Conservation (phyloP, 1,140 invertebrate species). For the Thaumatotibia leucotreta region DNA sequence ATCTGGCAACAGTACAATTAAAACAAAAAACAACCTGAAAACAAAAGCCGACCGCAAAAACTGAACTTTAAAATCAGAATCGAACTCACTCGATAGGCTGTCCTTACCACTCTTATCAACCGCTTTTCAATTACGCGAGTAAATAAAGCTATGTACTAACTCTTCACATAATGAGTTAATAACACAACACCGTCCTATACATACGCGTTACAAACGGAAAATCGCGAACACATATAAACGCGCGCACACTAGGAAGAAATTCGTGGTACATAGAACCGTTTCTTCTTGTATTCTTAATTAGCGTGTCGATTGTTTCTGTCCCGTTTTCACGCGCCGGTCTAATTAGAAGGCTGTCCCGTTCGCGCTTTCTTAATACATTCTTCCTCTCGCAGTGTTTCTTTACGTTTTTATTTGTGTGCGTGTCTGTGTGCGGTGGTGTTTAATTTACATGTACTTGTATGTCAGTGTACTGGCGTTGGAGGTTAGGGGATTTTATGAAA, state of each 20-base stretch:
- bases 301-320: constrained; percentile 59
- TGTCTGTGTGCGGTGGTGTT: constrained; percentile 73
- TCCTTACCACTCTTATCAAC: constrained; percentile 58
- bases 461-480: constrained; percentile 53
- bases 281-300: constrained; percentile 77
- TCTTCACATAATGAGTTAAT: constrained; percentile 75
- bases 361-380: constrained; percentile 76
- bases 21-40: neutral
- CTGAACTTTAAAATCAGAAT: constrained; percentile 25
- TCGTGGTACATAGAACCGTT: constrained; percentile 67
- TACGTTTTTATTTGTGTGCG: constrained; percentile 76
- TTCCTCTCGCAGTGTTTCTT: constrained; percentile 75
- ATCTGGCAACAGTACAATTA: too few species aligned
- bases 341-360: constrained; percentile 66
- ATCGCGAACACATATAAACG: constrained; percentile 48
- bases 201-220: constrained; percentile 53
- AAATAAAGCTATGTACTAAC: constrained; percentile 68
- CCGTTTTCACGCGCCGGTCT: constrained; percentile 47
- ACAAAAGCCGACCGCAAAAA: neutral
- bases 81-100: constrained; percentile 32
- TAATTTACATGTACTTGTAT: constrained; percentile 77
- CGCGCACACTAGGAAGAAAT: constrained; percentile 45
- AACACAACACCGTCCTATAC: constrained; percentile 64
- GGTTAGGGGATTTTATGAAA: constrained; percentile 16
- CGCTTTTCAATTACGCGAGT: constrained; percentile 70